A percentile compares a stretch with the other conserved stretches of the same genome.
These are phyloP conservation scores for Chironomus tepperi DNA, from an alignment of 1,140 invertebrate species.

Conservation along the genomic window DNA sequence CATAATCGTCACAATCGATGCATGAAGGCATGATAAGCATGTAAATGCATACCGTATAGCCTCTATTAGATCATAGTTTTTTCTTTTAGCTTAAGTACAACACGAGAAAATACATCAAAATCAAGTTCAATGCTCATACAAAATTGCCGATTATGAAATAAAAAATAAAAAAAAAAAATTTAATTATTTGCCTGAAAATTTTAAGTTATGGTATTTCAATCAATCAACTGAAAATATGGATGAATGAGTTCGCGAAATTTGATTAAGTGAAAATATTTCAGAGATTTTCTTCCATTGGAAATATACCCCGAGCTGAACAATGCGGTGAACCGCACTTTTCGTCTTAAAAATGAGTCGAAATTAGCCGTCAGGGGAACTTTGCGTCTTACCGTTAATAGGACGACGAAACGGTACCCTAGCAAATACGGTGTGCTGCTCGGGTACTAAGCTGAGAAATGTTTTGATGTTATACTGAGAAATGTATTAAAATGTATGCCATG, in stretches of 20 bases:
- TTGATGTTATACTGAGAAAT: too few species aligned
- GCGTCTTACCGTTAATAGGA: too few species aligned
- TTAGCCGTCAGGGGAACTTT: too few species aligned
- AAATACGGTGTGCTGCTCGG: too few species aligned
- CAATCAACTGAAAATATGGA: neutral
- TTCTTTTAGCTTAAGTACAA: neutral
- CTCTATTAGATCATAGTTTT: conserved; percentile 12
- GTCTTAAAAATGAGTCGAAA: too few species aligned
- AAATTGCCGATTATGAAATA: neutral
- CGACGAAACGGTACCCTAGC: too few species aligned
- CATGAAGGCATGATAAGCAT: neutral
- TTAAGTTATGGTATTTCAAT: neutral
- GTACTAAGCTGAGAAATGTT: too few species aligned
- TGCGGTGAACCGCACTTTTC: too few species aligned
- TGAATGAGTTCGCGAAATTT: neutral
- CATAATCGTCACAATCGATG: neutral
- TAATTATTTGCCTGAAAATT: neutral
- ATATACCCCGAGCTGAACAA: too few species aligned
- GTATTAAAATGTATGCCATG: too few species aligned
- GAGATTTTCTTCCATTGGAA: too few species aligned
- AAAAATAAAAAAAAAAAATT: neutral
- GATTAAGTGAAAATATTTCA: neutral
- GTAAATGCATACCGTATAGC: neutral
- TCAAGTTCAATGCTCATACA: conserved; percentile 20
- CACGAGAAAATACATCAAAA: too few species aligned